Conservation (phyloP, 2,888 invertebrate species). For the Tetanocera ferruginea region DNA sequence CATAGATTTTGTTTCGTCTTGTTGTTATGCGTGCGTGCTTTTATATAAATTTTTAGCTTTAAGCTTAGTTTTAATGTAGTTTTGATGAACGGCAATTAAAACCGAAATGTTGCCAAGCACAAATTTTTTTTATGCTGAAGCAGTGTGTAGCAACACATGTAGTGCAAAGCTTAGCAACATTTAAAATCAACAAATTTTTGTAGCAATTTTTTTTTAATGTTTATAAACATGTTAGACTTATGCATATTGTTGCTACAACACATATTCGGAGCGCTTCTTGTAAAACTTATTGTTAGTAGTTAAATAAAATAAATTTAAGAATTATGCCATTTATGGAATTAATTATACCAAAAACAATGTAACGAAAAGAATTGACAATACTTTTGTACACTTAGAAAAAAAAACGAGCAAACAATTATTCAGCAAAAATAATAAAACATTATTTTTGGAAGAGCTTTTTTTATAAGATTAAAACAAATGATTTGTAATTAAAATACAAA, state of each 20-base stretch:
- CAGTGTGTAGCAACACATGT: no score
- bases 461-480: background rate
- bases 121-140: background rate
- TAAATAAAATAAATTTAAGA: background rate
- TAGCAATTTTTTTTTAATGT: background rate
- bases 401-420: background rate
- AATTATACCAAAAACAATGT: conserved; percentile 39
- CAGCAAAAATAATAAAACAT: conserved; percentile 13
- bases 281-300: background rate
- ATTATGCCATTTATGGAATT: conserved; percentile 32
- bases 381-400: conserved; percentile 12
- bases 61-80: background rate
- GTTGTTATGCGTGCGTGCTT: background rate
- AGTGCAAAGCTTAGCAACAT: no score
- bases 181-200: no score
- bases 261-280: background rate
- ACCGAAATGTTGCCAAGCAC: background rate
- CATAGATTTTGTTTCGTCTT: no score
- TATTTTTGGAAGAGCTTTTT: background rate
- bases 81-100: background rate
- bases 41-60: background rate
- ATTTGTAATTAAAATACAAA: background rate
- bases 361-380: conserved; percentile 40
- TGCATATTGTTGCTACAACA: background rate
- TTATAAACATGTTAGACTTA: background rate